A percentile compares a stretch with the other conserved stretches of the same genome.
phyloP scores from a whole-genome alignment of 2,797 vertebrate genomes.

The Prunella strophiata region DNA sequence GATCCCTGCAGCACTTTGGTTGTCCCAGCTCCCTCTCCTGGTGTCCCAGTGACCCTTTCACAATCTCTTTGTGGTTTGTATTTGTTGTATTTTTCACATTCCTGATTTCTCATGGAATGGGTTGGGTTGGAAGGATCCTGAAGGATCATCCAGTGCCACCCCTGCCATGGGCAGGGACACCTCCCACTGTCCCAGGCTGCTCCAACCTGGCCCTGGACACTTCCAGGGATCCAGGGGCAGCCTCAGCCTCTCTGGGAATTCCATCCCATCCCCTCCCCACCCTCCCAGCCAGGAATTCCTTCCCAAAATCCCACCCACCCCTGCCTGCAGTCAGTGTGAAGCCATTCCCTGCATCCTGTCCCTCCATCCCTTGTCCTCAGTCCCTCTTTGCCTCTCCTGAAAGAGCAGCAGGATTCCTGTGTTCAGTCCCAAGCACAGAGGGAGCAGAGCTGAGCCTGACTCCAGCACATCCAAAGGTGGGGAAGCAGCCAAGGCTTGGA shows the following conservation, averaged over 20 bases:
- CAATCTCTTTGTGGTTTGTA: not conserved
- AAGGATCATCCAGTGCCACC: not conserved
- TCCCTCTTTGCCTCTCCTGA: not conserved
- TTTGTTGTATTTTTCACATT: not conserved
- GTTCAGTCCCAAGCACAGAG: not conserved
- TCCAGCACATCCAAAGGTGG: not conserved
- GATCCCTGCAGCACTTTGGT: not conserved
- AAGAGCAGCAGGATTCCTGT: not conserved
- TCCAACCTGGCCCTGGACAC: accelerated
- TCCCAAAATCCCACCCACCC: not conserved
- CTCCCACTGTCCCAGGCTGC: accelerated
- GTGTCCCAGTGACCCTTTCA: not conserved
- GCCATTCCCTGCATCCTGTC: not conserved
- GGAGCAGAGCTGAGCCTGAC: not conserved
- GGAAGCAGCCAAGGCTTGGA: conserved; percentile 40
- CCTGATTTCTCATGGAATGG: not conserved
- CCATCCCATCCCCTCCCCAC: not conserved
- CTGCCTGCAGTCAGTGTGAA: not conserved
- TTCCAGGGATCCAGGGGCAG: not conserved
- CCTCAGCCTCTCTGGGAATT: not conserved
- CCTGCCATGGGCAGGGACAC: not conserved
- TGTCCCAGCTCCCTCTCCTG: not conserved
- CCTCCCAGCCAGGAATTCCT: not conserved
- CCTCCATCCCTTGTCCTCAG: not conserved
- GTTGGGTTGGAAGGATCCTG: not conserved